phyloP scores from a whole-genome alignment of 2,888 invertebrate genomes.

The Chymomyza amoena region DNA sequence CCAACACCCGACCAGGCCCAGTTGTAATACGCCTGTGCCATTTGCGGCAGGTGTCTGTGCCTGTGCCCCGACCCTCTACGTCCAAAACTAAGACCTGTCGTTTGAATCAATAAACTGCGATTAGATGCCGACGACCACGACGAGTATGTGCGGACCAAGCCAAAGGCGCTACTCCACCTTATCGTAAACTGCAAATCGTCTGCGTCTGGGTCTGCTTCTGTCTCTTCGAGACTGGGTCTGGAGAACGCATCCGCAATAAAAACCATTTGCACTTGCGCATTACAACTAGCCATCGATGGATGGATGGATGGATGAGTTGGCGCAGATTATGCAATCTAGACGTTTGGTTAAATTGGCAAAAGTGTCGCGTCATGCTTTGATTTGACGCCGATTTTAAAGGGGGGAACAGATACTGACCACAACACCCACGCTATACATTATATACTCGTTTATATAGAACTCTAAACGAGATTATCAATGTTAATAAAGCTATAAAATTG shows the following conservation, averaged over 20 bases:
- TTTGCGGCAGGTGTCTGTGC: constrained; percentile 46
- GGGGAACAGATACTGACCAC: constrained; percentile 9
- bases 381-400: constrained; percentile 36
- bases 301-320: constrained; percentile 17
- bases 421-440: constrained; percentile 12
- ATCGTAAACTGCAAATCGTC: constrained; percentile 60
- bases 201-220: constrained; percentile 34
- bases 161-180: constrained; percentile 23
- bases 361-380: constrained; percentile 58
- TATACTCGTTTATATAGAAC: neutral
- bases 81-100: constrained; percentile 28
- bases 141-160: neutral
- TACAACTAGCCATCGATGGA: constrained; percentile 55
- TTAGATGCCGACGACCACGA: constrained; percentile 49
- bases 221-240: neutral
- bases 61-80: neutral
- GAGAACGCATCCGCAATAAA: constrained; percentile 68
- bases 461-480: neutral
- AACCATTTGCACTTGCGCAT: constrained; percentile 55
- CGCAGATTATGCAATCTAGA: constrained; percentile 21
- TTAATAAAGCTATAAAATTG: constrained; percentile 63
- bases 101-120: constrained; percentile 71
- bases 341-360: constrained; percentile 36
- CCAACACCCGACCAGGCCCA: constrained; percentile 15
- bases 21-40: neutral